Conservation (phyloP, 2,888 invertebrate genomes). For the Crepidodera aurea region DNA sequence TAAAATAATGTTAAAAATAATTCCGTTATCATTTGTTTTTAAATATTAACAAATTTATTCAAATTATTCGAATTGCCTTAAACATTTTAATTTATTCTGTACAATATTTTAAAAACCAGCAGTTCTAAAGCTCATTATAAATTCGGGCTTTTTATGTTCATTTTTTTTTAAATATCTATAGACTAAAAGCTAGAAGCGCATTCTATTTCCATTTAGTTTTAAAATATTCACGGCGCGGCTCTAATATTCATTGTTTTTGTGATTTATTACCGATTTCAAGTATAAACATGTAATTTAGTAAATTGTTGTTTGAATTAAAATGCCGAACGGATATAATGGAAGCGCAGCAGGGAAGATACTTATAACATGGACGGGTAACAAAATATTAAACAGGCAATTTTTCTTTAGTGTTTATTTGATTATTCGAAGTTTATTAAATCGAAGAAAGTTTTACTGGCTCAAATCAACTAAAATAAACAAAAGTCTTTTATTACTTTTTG, state of each 20-base stretch:
- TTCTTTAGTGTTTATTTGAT: constrained; percentile 1
- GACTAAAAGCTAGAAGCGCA: constrained; percentile 15
- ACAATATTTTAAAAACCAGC: constrained; percentile 5
- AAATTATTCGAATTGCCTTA: neutral
- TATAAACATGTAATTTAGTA: constrained; percentile 32
- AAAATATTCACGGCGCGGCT: constrained; percentile 22
- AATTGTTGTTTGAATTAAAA: constrained; percentile 29
- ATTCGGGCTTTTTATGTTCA: constrained; percentile 2
- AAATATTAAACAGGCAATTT: constrained; percentile 6
- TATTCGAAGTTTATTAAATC: no score
- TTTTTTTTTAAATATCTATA: neutral
- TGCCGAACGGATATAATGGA: constrained; percentile 18
- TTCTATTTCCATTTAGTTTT: constrained; percentile 14
- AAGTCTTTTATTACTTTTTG: no score
- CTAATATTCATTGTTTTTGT: constrained; percentile 28
- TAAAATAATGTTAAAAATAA: neutral
- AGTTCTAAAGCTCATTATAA: constrained; percentile 1
- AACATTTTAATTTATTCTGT: neutral
- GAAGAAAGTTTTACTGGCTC: no score
- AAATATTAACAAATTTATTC: constrained; percentile 8
- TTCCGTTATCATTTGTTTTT: neutral
- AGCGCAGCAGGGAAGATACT: constrained; percentile 21
- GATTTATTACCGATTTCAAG: constrained; percentile 27
- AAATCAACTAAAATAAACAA: no score
- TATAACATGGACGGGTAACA: constrained; percentile 16